A percentile compares a stretch with the other conserved stretches of the same genome.
Evolutionary conservation across 2,888 invertebrate species (phyloP).

Genomic region (Eugnorisma glareosa): DNA sequence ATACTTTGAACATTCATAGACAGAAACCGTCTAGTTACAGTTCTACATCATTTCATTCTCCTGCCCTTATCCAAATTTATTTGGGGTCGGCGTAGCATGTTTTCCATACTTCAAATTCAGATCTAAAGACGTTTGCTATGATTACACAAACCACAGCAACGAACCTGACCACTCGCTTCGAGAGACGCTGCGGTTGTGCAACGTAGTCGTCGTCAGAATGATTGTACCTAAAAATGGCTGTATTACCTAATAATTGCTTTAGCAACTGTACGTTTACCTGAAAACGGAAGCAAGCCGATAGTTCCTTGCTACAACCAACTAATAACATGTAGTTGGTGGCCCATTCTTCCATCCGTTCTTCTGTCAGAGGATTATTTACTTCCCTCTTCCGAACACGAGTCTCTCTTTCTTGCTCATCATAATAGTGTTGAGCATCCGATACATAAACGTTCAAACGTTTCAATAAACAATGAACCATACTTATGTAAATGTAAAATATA

Average conservation of each 20-base stretch:
- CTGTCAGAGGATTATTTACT: neutral
- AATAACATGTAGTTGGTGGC: conserved; percentile 29
- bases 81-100: neutral
- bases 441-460: conserved; percentile 5
- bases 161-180: neutral
- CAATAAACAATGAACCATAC: neutral
- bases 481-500: conserved; percentile 16
- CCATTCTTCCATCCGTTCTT: conserved; percentile 8
- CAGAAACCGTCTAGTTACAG: neutral
- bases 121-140: neutral
- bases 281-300: conserved; percentile 29
- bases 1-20: neutral
- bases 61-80: neutral
- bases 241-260: too few species aligned
- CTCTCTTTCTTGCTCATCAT: neutral
- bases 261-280: conserved; percentile 9
- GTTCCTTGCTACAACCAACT: conserved; percentile 18
- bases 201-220: neutral
- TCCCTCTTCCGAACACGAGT: too few species aligned
- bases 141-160: neutral
- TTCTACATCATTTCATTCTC: neutral
- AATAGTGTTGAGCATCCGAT: neutral
- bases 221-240: neutral
- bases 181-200: neutral
- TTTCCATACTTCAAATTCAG: neutral